Conservation (phyloP, 2,113 vertebrate genomes). For the Cavia aperea region DNA sequence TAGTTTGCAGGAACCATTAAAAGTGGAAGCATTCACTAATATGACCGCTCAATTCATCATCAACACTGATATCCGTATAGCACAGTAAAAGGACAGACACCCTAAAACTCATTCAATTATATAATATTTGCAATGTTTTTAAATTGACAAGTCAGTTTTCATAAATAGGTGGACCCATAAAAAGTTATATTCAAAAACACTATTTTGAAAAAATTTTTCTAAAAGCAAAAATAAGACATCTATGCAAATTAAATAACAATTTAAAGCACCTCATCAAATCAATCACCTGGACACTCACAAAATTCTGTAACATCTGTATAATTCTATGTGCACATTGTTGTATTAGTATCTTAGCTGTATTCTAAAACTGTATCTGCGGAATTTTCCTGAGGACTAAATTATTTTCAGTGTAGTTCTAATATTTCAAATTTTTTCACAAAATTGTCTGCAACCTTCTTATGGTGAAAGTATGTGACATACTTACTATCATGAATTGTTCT, state of each 20-base stretch:
- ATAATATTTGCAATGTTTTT: background rate
- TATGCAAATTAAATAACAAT: slow-evolving; percentile 11
- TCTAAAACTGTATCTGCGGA: background rate
- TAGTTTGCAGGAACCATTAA: background rate
- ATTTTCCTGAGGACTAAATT: background rate
- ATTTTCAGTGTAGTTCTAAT: background rate
- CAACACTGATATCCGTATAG: background rate
- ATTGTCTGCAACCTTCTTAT: background rate
- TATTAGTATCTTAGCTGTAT: background rate
- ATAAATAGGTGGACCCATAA: background rate
- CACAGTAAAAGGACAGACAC: background rate
- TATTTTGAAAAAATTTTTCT: background rate
- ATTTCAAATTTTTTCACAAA: background rate
- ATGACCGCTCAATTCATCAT: background rate
- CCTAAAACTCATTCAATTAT: background rate
- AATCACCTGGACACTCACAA: background rate
- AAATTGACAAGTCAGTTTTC: background rate
- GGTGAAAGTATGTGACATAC: background rate
- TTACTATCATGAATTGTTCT: background rate
- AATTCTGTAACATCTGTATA: background rate
- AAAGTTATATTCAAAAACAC: background rate
- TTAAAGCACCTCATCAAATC: background rate
- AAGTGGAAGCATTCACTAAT: background rate
- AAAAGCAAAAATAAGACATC: background rate
- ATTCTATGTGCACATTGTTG: background rate